A percentile compares a stretch with the other conserved stretches of the same genome.
These are phyloP conservation scores for Cheirogaleus major DNA, from an alignment of 2,797 vertebrate genomes.

Conservation along the genomic window DNA sequence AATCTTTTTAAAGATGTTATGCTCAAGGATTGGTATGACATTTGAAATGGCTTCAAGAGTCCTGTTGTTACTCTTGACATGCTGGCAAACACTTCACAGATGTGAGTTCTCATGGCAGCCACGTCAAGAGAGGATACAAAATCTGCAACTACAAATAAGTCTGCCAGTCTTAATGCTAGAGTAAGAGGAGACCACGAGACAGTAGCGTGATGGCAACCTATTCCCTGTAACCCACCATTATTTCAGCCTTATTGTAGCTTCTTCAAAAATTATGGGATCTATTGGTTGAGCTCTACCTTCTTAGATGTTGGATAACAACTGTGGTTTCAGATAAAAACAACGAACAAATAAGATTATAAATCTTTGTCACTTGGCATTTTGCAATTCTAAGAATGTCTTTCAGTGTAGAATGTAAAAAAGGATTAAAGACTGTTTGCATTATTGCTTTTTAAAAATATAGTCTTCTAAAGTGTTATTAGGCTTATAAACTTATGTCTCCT, in stretches of 20 bases:
- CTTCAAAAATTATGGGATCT: conserved; percentile 10
- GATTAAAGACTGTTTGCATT: background rate
- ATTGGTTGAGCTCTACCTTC: background rate
- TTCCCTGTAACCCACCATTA: conserved; percentile 38
- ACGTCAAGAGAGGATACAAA: background rate
- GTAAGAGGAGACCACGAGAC: background rate
- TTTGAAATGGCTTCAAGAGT: conserved; percentile 71
- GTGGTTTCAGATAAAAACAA: background rate
- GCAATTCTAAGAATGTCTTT: background rate
- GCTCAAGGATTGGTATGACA: conserved; percentile 68
- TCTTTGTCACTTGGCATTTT: background rate
- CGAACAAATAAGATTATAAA: background rate
- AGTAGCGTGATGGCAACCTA: background rate
- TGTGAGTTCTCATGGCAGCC: conserved; percentile 16
- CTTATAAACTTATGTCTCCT: background rate
- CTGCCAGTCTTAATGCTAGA: background rate
- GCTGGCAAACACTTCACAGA: conserved; percentile 77
- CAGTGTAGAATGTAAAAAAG: background rate
- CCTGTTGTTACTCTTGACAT: conserved; percentile 65
- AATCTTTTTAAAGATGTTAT: conserved; percentile 66
- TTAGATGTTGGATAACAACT: background rate
- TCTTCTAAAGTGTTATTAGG: background rate
- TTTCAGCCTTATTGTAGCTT: background rate
- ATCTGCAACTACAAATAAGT: conserved; percentile 32
- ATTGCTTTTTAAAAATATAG: background rate